Evolutionary conservation across 1,140 invertebrate species (phyloP), one percentile per base, ranked within the genome.

Genomic region (Drosophila nigromelanica): DNA sequence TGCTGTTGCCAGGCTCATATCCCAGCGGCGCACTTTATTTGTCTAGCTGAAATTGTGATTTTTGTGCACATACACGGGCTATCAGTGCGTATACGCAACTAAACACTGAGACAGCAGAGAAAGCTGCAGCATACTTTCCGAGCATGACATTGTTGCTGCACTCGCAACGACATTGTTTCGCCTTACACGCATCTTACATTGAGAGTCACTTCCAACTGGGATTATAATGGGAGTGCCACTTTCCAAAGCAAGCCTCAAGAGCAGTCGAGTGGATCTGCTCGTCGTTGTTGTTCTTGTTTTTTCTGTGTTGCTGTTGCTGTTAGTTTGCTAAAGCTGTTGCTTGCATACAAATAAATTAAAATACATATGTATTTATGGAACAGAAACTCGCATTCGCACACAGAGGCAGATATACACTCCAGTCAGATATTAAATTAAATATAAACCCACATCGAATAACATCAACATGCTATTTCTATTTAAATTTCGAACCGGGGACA

Each of bases 391-490:
- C 21, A n/a, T 39, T 35, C 12, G 59, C 21, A 40, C n/a, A 40
- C 51, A 42, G 52, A 60, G 24, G 30, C 40, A 42, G 7, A 64
- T 18, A 64, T 18, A 52, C 35, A 39, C 21, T 55, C 55, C 10
- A 43, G 43, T 37, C 37, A 71, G 62, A 78, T 81, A 86, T 87
- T 86, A 86, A 81, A 87, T 86, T 86, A 86, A 87, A 86, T 87
- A 87, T 75, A 80, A 81, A 86, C 78, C 82, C 76, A 87, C 82
- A 82, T 66, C 78, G 77, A 87, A 87, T 82, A 87, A 73, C 78
- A 82, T 86, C 83, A 86, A 82, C 78, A 87, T 78, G 71, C 82
- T 78, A 87, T 87, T 87, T 82, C 78, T 86, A 87, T 86, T 86
- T 86, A 87, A 86, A 86, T 86, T 86, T 86, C 60, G 75, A 76